These are phyloP conservation scores for Anaspis maculata DNA, from an alignment of 2,888 invertebrate genomes.

Conservation along the genomic window DNA sequence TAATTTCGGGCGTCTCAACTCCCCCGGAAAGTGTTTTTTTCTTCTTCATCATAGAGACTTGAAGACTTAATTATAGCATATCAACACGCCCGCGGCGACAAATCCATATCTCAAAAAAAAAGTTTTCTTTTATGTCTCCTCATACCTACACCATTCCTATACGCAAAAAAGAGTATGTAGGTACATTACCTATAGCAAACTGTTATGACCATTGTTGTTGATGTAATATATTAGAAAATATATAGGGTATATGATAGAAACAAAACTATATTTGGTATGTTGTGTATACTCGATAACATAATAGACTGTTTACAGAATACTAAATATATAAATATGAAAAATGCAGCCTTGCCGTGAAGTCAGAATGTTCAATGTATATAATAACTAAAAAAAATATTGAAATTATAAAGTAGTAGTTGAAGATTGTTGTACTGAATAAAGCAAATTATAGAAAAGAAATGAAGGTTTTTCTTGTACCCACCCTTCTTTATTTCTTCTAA, in stretches of 20 bases:
- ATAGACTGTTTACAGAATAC: constrained; percentile 29
- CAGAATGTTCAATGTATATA: constrained; percentile 17
- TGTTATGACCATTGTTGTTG: constrained; percentile 21
- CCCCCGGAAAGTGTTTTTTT: constrained; percentile 5
- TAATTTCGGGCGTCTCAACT: constrained; percentile 21
- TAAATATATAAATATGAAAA: constrained; percentile 13
- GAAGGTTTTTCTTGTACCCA: constrained; percentile 19
- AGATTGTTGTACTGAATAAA: constrained; percentile 20
- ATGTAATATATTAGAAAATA: constrained; percentile 15
- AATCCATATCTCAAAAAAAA: no score
- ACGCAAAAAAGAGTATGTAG: no score
- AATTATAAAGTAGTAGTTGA: constrained; percentile 15
- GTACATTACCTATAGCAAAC: no score
- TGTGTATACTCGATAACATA: constrained; percentile 22
- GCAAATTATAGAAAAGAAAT: constrained; percentile 20
- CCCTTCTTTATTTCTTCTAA: no score
- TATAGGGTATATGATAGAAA: constrained; percentile 9
- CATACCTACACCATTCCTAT: no score
- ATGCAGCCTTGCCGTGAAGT: constrained; percentile 24
- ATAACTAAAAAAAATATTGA: no score
- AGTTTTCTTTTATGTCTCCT: no score
- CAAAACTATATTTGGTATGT: constrained; percentile 24
- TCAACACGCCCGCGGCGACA: no score
- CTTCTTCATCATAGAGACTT: constrained; percentile 10
- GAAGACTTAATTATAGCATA: no score